Evolutionary conservation across 2,888 invertebrate species (phyloP).

Genomic region (Tenthredo scrophulariae): DNA sequence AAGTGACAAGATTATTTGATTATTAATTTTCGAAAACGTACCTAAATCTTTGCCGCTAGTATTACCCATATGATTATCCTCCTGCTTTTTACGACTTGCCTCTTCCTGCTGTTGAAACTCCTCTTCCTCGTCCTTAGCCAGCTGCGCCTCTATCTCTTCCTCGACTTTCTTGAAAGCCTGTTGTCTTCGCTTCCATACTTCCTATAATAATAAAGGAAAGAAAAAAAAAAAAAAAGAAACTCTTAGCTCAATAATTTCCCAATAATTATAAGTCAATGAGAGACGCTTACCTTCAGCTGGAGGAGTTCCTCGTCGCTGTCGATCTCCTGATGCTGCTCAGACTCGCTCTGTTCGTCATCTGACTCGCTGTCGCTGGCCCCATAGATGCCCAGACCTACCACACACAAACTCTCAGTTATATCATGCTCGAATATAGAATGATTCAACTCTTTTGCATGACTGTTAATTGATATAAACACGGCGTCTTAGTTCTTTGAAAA

Average conservation of each 20-base stretch:
- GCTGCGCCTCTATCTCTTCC: slow-evolving; percentile 86
- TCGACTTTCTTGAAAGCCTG: slow-evolving; percentile 87
- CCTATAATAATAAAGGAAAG: slow-evolving; percentile 76
- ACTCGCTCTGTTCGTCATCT: slow-evolving; percentile 79
- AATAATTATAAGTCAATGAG: background rate
- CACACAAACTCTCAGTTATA: slow-evolving; percentile 71
- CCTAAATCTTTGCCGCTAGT: slow-evolving; percentile 74
- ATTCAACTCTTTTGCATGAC: background rate
- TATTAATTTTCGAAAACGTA: slow-evolving; percentile 67
- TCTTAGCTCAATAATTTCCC: background rate
- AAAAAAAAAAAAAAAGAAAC: background rate
- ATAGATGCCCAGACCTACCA: slow-evolving; percentile 90
- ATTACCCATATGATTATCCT: slow-evolving; percentile 76
- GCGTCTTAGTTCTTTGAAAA: slow-evolving; percentile 6
- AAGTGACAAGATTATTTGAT: slow-evolving; percentile 43
- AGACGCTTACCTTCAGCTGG: slow-evolving; percentile 80
- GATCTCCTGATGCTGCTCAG: slow-evolving; percentile 74
- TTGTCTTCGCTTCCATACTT: slow-evolving; percentile 83
- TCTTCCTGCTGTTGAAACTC: slow-evolving; percentile 68
- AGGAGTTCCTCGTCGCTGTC: slow-evolving; percentile 86
- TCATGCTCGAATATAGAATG: slow-evolving; percentile 52
- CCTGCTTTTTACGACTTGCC: slow-evolving; percentile 56
- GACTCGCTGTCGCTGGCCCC: slow-evolving; percentile 85
- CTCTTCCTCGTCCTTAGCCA: slow-evolving; percentile 83
- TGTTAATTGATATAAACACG: background rate